Conservation (phyloP, 2,113 vertebrate species). For the Agapornis roseicollis region DNA sequence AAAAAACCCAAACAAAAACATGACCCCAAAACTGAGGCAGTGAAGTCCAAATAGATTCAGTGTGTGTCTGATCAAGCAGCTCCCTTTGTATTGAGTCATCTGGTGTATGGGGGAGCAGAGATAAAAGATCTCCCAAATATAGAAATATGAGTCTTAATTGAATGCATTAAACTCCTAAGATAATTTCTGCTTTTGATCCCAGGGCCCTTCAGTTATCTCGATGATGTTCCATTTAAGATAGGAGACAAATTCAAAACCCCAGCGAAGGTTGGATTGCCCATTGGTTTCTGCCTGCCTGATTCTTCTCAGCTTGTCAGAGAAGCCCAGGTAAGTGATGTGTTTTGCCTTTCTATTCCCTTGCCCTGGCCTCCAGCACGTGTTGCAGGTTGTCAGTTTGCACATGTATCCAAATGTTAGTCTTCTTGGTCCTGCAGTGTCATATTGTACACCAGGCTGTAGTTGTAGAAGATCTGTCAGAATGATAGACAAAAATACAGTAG, state of each 20-base stretch:
- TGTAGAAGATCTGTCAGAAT: not conserved
- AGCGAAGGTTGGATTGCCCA: slow-evolving; percentile 91
- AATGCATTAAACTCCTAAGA: rapidly evolving
- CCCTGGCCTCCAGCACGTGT: rapidly evolving
- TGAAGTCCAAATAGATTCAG: not conserved
- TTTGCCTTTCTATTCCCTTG: not conserved
- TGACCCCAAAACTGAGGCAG: no score
- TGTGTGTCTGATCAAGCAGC: not conserved
- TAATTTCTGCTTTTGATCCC: slow-evolving; percentile 45
- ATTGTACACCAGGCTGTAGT: not conserved
- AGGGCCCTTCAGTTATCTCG: slow-evolving; percentile 96
- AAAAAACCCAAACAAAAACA: no score
- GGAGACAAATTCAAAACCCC: slow-evolving; percentile 94
- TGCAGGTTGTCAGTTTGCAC: not conserved
- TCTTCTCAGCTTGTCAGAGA: slow-evolving; percentile 79
- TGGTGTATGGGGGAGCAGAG: not conserved
- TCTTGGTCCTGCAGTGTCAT: not conserved
- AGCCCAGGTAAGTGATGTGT: slow-evolving; percentile 77
- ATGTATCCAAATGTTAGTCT: not conserved
- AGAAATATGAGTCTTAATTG: not conserved
- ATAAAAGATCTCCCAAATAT: not conserved
- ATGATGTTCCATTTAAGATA: slow-evolving; percentile 97
- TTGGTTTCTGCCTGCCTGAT: slow-evolving; percentile 89
- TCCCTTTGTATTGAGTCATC: not conserved
- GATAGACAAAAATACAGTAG: not conserved